Percentiles rank a stretch among this genome's conserved stretches.
Conservation (phyloP, 1,140 invertebrate genomes). For the Limonius californicus region DNA sequence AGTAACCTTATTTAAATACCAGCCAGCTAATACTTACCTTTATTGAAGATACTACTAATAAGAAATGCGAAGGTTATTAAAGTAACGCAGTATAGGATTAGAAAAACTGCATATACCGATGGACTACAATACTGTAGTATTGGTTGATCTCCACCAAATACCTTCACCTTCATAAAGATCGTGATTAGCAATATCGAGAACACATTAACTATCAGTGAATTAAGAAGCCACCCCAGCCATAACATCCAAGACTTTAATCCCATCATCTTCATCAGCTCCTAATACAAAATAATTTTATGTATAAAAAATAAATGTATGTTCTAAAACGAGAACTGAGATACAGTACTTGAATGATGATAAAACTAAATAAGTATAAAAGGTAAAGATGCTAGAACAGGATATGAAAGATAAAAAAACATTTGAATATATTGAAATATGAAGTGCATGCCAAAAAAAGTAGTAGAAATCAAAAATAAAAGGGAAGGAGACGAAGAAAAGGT, state of each 20-base stretch:
- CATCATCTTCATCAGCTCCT: conserved; percentile 72
- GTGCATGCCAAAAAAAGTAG: no score
- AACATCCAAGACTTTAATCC: conserved; percentile 61
- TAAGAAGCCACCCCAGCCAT: conserved; percentile 63
- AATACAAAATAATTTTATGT: no score
- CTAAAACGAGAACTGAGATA: no score
- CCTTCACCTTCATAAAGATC: conserved; percentile 44
- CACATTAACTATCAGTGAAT: conserved; percentile 55
- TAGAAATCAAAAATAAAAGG: no score
- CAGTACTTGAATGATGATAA: no score
- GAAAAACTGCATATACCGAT: conserved; percentile 50
- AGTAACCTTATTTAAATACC: no score
- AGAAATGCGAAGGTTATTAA: conserved; percentile 49
- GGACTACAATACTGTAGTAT: conserved; percentile 48
- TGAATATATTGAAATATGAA: no score
- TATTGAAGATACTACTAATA: conserved; percentile 53
- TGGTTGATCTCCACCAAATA: conserved; percentile 39
- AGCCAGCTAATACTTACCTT: conserved; percentile 52
- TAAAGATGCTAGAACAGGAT: no score
- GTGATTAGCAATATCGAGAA: conserved; percentile 51
- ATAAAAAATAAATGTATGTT: no score
- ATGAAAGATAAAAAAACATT: no score
- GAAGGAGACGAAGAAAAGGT: no score
- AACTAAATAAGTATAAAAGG: no score
- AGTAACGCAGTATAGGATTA: conserved; percentile 50